Base-by-base conservation (phyloP, 2,113 vertebrate genomes). In the Zeus faber region DNA sequence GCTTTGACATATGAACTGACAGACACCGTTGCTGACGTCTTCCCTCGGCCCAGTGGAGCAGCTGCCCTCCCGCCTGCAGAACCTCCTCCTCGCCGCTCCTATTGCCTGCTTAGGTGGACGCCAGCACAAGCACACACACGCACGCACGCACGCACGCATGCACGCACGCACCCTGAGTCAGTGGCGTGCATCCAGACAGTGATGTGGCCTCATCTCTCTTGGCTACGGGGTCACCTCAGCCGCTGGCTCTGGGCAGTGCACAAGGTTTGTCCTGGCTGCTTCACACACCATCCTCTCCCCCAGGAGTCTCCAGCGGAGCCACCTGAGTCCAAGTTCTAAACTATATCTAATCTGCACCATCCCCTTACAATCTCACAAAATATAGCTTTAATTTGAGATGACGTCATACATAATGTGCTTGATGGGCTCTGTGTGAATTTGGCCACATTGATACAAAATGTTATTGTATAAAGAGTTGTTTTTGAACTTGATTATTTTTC, bases 271-370 rank as follows among this genome's bases (percentile, higher is more conserved):
- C 46, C 39, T 40, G 65, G 53, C 53, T 62, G 64, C 57, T 52
- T 57, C 50, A 39, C 18, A 3, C 61, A 49, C 24, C 27, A 53
- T 35, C 53, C 58, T 66, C 67, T 63, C 66, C 58, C 66, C 17
- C 6, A 55, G 17, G 6, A 77, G 43, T 46, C 60, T 75, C 68
- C 64, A 54, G 61, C 73, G 44, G 26, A 45, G 70, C 76, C 72
- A 82, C 72, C 72, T 81, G 76, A 78, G 67, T 53, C 72, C 74
- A 72, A 72, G 77, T 75, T 69, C 62, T 67, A 60, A 33, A n/a
- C n/a, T n/a, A n/a, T n/a, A n/a, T n/a, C n/a, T n/a, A n/a, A n/a
- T n/a, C n/a, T n/a, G n/a, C n/a, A n/a, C n/a, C n/a, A n/a, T n/a
- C n/a, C n/a, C n/a, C n/a, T n/a, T n/a, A n/a, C n/a, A n/a, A n/a